phyloP scores from a whole-genome alignment of 2,113 vertebrate genomes.

The Cavia porcellus region DNA sequence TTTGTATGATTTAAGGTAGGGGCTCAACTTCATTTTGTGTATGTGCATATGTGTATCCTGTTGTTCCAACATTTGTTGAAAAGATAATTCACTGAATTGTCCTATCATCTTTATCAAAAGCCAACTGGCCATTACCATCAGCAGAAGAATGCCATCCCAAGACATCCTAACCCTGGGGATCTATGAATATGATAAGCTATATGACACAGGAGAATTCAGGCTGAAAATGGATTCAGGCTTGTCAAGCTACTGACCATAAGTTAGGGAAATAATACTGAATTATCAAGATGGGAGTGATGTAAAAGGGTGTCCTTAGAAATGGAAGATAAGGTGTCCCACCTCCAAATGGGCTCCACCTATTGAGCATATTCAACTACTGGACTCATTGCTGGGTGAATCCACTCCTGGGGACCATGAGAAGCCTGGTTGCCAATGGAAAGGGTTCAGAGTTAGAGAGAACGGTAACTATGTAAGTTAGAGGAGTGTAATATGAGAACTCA shows the following conservation, averaged over 20 bases:
- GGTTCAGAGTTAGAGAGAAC: neutral
- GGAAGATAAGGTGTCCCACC: neutral
- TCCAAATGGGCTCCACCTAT: too few species aligned
- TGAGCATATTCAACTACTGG: too few species aligned
- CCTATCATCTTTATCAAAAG: neutral
- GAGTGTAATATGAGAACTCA: neutral
- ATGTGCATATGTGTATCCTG: neutral
- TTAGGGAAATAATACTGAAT: neutral
- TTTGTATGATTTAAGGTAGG: neutral
- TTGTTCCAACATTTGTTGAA: neutral
- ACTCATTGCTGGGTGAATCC: too few species aligned
- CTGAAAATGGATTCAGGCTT: neutral
- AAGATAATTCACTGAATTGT: neutral
- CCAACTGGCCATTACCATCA: neutral
- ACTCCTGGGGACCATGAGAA: too few species aligned
- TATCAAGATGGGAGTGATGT: neutral
- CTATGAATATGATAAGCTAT: neutral
- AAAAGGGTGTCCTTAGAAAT: neutral
- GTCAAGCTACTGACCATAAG: neutral
- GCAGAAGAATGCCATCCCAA: neutral
- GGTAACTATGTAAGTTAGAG: neutral
- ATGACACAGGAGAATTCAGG: slow-evolving; percentile 1
- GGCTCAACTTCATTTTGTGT: neutral
- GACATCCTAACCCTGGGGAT: neutral
- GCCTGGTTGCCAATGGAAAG: neutral